Conservation (phyloP, 2,797 vertebrate genomes). For the Tinamus major region DNA sequence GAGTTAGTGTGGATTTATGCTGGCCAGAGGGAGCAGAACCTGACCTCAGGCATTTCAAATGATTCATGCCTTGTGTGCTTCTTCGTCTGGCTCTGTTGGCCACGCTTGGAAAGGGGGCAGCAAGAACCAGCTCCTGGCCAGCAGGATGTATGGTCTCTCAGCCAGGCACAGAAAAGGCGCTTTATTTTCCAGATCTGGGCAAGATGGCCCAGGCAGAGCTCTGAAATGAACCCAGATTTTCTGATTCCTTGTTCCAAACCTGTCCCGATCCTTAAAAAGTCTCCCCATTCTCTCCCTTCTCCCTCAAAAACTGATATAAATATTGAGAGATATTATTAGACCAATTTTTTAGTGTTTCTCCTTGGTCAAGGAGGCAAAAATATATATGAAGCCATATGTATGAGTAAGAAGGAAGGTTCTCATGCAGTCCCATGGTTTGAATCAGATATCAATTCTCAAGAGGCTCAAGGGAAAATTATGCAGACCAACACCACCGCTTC, state of each 20-base stretch:
- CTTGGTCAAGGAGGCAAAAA: neutral
- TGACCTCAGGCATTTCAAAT: neutral
- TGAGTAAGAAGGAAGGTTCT: neutral
- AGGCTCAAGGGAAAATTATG: accelerated
- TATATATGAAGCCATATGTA: accelerated
- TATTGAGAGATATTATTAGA: accelerated
- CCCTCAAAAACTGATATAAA: neutral
- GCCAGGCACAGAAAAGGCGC: neutral
- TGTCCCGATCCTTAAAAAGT: neutral
- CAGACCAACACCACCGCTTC: neutral
- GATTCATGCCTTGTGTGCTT: neutral
- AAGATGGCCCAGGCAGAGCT: neutral
- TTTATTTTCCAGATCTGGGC: neutral
- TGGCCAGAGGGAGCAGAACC: neutral
- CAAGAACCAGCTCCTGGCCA: neutral
- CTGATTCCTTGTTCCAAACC: neutral
- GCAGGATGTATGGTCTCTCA: neutral
- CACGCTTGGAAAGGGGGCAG: neutral
- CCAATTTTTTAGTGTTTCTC: neutral
- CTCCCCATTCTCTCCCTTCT: accelerated
- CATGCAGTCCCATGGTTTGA: neutral
- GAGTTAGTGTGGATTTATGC: neutral
- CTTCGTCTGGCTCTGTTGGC: neutral
- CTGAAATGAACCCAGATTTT: neutral
- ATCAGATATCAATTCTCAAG: neutral